Conservation (phyloP, 2,113 vertebrate genomes). For the Platysteira castanea region DNA sequence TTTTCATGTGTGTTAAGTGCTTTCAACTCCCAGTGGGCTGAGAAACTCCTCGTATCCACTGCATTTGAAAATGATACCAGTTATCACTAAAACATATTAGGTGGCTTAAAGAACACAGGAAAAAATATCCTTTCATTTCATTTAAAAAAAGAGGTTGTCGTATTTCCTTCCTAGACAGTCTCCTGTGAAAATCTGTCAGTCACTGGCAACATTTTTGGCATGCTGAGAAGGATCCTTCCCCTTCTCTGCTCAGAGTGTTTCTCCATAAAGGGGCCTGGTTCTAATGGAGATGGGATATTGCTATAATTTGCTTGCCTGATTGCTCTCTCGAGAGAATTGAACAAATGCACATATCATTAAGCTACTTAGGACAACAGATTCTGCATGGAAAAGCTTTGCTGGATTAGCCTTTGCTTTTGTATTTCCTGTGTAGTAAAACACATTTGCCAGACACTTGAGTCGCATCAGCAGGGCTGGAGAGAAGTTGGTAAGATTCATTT, state of each 20-base stretch:
- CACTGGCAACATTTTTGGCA: fast-evolving
- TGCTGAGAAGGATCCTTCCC: background rate
- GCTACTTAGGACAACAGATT: background rate
- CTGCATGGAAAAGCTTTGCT: background rate
- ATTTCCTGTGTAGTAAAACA: background rate
- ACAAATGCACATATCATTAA: background rate
- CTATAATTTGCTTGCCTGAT: background rate
- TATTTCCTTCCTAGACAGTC: background rate
- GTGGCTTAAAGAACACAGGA: background rate
- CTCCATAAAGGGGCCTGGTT: background rate
- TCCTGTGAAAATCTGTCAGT: background rate
- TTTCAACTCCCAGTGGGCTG: background rate
- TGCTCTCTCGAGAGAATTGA: background rate
- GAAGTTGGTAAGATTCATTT: background rate
- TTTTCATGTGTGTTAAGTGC: constrained; percentile 4
- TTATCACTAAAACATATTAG: background rate
- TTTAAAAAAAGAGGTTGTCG: background rate
- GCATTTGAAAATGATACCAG: background rate
- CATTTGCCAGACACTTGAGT: background rate
- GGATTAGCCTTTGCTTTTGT: background rate
- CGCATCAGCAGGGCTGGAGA: background rate
- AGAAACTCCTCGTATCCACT: background rate
- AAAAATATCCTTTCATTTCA: background rate
- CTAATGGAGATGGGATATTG: background rate
- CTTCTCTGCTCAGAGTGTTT: background rate